These are phyloP conservation scores for Spodoptera frugiperda DNA, from an alignment of 1,140 invertebrate genomes.

Conservation along the genomic window DNA sequence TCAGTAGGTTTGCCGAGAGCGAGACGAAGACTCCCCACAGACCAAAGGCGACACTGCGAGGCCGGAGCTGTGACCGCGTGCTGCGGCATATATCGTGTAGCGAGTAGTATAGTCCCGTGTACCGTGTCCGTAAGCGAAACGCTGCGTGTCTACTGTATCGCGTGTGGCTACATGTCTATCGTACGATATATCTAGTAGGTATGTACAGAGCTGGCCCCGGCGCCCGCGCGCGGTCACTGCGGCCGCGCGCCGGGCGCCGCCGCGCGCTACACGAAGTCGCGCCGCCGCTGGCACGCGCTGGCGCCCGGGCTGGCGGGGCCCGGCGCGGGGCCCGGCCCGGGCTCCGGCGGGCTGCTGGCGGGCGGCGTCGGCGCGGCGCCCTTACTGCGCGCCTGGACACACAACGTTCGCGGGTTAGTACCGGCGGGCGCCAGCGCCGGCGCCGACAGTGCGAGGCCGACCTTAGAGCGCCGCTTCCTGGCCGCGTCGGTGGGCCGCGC, in stretches of 20 bases:
- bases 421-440: conserved; percentile 30
- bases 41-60: too few species aligned
- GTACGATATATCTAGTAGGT: conserved; percentile 56
- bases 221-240: conserved; percentile 89
- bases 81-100: too few species aligned
- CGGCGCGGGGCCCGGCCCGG: conserved; percentile 24
- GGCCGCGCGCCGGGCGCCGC: conserved; percentile 66
- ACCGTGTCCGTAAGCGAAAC: conserved; percentile 19
- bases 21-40: too few species aligned
- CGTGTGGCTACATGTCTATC: conserved; percentile 15
- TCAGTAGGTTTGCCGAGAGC: too few species aligned
- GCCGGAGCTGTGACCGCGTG: too few species aligned
- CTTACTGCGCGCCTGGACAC: conserved; percentile 72
- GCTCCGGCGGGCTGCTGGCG: conserved; percentile 53
- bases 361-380: conserved; percentile 73
- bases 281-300: conserved; percentile 60
- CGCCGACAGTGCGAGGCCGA: conserved; percentile 25
- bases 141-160: conserved; percentile 35
- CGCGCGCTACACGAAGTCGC: conserved; percentile 78
- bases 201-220: conserved; percentile 50
- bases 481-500: conserved; percentile 50
- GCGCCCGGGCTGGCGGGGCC: conserved; percentile 12
- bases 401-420: neutral
- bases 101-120: neutral
- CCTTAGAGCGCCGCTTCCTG: conserved; percentile 87